Percentiles rank a stretch among this genome's conserved stretches.
phyloP scores from a whole-genome alignment of 2,888 invertebrate species.

The Meganola albula region DNA sequence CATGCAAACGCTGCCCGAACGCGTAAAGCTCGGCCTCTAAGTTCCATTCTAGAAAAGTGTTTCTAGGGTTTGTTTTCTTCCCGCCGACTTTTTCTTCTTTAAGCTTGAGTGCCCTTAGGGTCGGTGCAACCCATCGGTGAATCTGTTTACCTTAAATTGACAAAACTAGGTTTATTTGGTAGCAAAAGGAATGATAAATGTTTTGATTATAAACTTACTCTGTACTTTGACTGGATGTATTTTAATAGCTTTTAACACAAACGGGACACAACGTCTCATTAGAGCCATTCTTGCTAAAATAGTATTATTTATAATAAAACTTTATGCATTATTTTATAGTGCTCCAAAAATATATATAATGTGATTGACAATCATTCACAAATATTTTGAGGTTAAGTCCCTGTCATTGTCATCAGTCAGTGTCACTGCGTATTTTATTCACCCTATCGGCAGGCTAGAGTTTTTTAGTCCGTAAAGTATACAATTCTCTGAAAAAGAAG shows the following conservation, averaged over 20 bases:
- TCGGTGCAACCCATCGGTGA: slow-evolving; percentile 84
- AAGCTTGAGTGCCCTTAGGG: slow-evolving; percentile 78
- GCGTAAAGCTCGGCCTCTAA: slow-evolving; percentile 91
- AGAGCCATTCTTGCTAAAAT: slow-evolving; percentile 62
- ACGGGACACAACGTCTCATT: slow-evolving; percentile 46
- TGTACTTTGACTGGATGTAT: slow-evolving; percentile 39
- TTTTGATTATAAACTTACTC: slow-evolving; percentile 35
- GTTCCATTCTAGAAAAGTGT: slow-evolving; percentile 90
- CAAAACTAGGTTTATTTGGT: slow-evolving; percentile 1
- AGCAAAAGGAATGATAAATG: neutral
- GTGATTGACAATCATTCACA: too few species aligned
- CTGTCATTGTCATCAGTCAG: too few species aligned
- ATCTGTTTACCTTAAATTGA: slow-evolving; percentile 49
- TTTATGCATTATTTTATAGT: too few species aligned
- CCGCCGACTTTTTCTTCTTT: slow-evolving; percentile 79
- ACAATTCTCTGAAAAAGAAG: too few species aligned
- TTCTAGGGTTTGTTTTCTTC: slow-evolving; percentile 72
- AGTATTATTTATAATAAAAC: too few species aligned
- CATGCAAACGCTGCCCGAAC: slow-evolving; percentile 90
- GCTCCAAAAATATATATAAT: too few species aligned
- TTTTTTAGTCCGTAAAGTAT: too few species aligned
- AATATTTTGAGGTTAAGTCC: too few species aligned
- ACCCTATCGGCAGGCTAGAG: too few species aligned
- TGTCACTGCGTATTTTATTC: too few species aligned
- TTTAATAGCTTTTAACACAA: slow-evolving; percentile 40